Percentiles rank a stretch among this genome's conserved stretches.
phyloP scores from a whole-genome alignment of 1,140 invertebrate species.

The Pantala flavescens region DNA sequence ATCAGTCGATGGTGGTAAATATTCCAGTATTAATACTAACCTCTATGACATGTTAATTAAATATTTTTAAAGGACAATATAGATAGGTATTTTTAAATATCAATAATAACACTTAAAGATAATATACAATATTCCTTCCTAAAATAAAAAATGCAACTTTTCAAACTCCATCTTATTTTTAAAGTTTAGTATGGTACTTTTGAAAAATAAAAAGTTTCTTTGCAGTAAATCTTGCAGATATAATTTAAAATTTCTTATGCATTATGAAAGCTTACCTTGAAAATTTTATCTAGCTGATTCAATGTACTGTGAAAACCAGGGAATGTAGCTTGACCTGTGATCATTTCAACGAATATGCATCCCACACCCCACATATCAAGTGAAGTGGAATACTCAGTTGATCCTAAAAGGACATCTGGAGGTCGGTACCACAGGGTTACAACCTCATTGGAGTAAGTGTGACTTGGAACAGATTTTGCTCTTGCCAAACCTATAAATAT shows the following conservation, averaged over 20 bases:
- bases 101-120: no score
- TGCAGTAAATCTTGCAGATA: no score
- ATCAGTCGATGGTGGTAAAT: no score
- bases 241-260: not conserved
- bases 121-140: no score
- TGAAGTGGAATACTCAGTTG: constrained; percentile 90
- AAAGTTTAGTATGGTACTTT: no score
- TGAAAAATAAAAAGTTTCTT: no score
- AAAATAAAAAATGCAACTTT: no score
- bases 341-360: constrained; percentile 96
- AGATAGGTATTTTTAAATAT: no score
- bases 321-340: constrained; percentile 90
- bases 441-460: constrained; percentile 95
- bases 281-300: constrained; percentile 96
- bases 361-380: constrained; percentile 97
- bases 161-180: no score
- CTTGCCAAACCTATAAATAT: constrained; percentile 56
- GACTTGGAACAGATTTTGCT: constrained; percentile 92
- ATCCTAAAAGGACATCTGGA: constrained; percentile 92
- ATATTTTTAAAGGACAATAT: no score
- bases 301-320: constrained; percentile 89
- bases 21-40: no score
- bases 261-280: constrained; percentile 50
- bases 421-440: constrained; percentile 91
- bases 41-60: no score